A percentile compares a stretch with the other conserved stretches of the same genome.
Conservation (phyloP, 2,888 invertebrate genomes). For the Ochropleura leucogaster region DNA sequence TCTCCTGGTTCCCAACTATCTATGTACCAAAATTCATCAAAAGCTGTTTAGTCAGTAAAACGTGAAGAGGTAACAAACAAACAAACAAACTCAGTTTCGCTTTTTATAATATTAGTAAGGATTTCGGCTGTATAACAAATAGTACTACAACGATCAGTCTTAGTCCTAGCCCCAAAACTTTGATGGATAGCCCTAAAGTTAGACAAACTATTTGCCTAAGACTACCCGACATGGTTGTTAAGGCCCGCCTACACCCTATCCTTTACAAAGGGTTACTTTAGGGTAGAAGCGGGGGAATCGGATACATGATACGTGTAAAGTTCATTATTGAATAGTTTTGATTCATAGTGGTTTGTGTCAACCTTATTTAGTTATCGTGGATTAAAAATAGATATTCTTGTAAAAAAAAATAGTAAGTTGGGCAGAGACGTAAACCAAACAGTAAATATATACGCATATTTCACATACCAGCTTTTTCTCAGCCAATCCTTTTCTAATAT, state of each 20-base stretch:
- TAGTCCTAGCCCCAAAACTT: slow-evolving; percentile 26
- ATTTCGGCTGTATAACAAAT: not conserved
- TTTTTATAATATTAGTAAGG: too few species aligned
- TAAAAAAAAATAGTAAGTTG: too few species aligned
- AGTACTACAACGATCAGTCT: slow-evolving; percentile 9
- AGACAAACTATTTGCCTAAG: slow-evolving; percentile 26
- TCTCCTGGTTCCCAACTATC: too few species aligned
- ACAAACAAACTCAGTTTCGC: too few species aligned
- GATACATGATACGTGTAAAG: slow-evolving; percentile 19
- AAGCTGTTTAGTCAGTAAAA: too few species aligned
- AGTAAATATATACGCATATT: too few species aligned
- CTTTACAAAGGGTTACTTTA: slow-evolving; percentile 28
- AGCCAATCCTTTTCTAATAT: too few species aligned
- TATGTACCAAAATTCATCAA: too few species aligned
- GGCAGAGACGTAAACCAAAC: too few species aligned
- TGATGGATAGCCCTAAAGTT: slow-evolving; percentile 30
- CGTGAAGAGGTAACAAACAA: too few species aligned
- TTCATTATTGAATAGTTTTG: slow-evolving; percentile 25
- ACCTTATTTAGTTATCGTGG: not conserved
- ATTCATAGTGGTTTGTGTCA: not conserved
- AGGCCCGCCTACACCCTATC: slow-evolving; percentile 14
- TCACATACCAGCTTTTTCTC: too few species aligned
- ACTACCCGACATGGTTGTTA: slow-evolving; percentile 16
- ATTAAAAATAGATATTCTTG: not conserved
- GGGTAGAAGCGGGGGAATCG: slow-evolving; percentile 9